A percentile compares a stretch with the other conserved stretches of the same genome.
Conservation (phyloP, 2,113 vertebrate genomes). For the Argyrosomus japonicus region DNA sequence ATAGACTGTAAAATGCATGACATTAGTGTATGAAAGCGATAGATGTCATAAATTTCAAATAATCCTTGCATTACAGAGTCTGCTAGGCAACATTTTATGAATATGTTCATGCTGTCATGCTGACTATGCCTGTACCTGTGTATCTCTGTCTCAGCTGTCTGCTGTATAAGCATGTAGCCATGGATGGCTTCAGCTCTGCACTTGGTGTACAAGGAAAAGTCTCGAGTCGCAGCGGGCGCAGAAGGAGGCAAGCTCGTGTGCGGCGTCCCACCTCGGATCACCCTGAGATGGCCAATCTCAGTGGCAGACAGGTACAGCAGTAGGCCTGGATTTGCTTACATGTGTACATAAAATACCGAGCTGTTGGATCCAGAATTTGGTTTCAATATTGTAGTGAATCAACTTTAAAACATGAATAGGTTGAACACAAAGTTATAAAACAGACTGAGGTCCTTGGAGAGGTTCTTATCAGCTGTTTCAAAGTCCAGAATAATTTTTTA, state of each 20-base stretch:
- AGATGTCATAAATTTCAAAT: not conserved
- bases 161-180: constrained; percentile 89
- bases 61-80: not conserved
- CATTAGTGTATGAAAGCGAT: not conserved
- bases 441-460: not conserved
- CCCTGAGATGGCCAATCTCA: constrained; percentile 87
- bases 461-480: not conserved
- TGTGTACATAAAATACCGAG: too few species aligned
- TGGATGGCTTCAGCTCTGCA: constrained; percentile 88
- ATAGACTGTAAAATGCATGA: too few species aligned
- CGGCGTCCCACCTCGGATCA: constrained; percentile 81
- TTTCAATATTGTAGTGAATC: constrained; percentile 10
- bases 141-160: constrained; percentile 86
- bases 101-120: not conserved
- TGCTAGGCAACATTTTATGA: not conserved
- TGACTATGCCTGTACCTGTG: not conserved
- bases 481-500: not conserved
- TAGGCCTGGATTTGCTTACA: not conserved
- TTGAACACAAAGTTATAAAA: not conserved
- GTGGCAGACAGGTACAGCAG: constrained; percentile 84
- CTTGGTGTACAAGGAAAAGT: constrained; percentile 83
- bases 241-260: constrained; percentile 76
- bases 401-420: not conserved
- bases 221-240: constrained; percentile 70
- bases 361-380: not conserved